These are phyloP conservation scores for Athalia circularis DNA, from an alignment of 2,888 invertebrate genomes.

Conservation along the genomic window DNA sequence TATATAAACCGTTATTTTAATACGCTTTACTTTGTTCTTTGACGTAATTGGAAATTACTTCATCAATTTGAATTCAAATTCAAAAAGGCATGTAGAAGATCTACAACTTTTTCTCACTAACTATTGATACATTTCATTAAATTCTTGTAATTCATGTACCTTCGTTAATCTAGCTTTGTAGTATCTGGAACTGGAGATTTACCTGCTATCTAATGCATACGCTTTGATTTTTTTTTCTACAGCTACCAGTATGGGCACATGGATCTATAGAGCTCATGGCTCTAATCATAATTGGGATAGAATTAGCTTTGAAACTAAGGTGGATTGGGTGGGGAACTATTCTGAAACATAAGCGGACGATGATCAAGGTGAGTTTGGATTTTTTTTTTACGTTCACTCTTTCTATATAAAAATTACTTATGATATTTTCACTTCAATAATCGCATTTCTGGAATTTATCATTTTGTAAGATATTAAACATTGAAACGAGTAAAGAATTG, in stretches of 20 bases:
- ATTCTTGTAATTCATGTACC: background rate
- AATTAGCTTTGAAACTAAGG: slow-evolving; percentile 86
- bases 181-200: slow-evolving; percentile 8
- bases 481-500: too few relatives aligned
- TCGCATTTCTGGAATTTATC: background rate
- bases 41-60: too few relatives aligned
- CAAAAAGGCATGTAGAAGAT: background rate
- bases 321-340: slow-evolving; percentile 93
- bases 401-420: slow-evolving; percentile 9
- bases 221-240: slow-evolving; percentile 55
- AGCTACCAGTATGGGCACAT: slow-evolving; percentile 87
- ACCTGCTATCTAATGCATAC: background rate
- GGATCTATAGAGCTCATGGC: slow-evolving; percentile 88
- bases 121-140: background rate
- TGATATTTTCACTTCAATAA: background rate
- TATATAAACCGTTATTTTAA: background rate
- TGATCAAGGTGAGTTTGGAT: slow-evolving; percentile 82
- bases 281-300: slow-evolving; percentile 85
- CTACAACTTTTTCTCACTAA: background rate
- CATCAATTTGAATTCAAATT: too few relatives aligned
- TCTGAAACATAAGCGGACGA: slow-evolving; percentile 88
- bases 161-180: background rate
- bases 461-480: too few relatives aligned
- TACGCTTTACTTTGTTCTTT: slow-evolving; percentile 41
- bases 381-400: slow-evolving; percentile 30